phyloP scores from a whole-genome alignment of 2,797 vertebrate species.

The Leptatherina wallacei region DNA sequence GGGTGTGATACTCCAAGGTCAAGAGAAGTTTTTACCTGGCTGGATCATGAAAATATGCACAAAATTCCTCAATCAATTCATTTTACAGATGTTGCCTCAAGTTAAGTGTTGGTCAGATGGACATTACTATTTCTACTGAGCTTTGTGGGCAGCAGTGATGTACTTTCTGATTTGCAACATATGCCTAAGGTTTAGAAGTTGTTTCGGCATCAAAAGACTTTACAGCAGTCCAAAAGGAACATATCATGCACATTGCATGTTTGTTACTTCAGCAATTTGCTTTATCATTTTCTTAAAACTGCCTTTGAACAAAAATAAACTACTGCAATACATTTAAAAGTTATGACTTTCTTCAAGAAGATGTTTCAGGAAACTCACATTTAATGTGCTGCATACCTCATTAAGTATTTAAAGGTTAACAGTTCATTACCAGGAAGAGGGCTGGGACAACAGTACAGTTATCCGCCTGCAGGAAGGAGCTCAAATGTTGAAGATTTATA shows the following conservation, averaged over 20 bases:
- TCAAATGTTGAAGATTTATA: not conserved
- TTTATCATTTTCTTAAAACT: not conserved
- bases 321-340: too few relatives aligned
- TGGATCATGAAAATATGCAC: not conserved
- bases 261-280: too few relatives aligned
- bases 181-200: not conserved
- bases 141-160: too few relatives aligned
- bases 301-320: too few relatives aligned
- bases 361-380: not conserved
- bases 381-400: not conserved
- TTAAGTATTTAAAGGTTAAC: not conserved
- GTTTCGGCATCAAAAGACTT: not conserved
- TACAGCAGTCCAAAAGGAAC: too few relatives aligned
- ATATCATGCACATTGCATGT: too few relatives aligned
- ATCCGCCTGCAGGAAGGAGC: not conserved
- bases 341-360: not conserved
- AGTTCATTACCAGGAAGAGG: not conserved
- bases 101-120: too few relatives aligned
- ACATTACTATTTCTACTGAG: too few relatives aligned
- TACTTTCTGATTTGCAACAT: too few relatives aligned
- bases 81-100: too few relatives aligned
- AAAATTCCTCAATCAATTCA: not conserved
- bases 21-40: not conserved
- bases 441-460: fast-evolving
- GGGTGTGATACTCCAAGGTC: too few relatives aligned